phyloP scores from a whole-genome alignment of 2,797 vertebrate species.

The Phaenicophaeus curvirostris region DNA sequence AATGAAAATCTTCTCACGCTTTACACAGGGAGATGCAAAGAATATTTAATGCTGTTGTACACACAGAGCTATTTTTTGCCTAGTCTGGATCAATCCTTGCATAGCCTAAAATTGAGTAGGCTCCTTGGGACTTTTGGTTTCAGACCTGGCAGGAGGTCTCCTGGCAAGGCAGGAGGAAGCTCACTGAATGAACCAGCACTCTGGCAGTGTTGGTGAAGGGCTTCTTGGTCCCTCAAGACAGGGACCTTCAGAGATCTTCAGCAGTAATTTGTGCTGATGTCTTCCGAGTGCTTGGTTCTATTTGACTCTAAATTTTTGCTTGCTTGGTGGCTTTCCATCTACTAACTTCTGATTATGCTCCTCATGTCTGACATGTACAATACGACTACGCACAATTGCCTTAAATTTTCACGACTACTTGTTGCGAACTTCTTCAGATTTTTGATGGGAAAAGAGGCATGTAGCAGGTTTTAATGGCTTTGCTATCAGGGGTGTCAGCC shows the following conservation, averaged over 20 bases:
- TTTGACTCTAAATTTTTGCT: background rate
- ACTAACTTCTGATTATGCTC: background rate
- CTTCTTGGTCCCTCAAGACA: background rate
- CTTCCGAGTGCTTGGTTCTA: background rate
- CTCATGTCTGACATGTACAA: fast-evolving
- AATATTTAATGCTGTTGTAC: background rate
- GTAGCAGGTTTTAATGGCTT: background rate
- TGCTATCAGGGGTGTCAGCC: background rate
- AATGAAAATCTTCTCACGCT: background rate
- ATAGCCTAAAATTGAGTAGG: background rate
- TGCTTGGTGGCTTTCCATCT: background rate
- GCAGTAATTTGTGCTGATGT: background rate
- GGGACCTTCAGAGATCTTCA: background rate
- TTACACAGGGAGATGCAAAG: background rate
- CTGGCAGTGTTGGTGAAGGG: background rate
- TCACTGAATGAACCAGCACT: background rate
- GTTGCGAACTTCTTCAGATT: background rate
- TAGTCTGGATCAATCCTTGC: background rate
- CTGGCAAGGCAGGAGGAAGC: background rate
- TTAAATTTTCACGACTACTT: background rate
- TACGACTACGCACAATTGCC: background rate
- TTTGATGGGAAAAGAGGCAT: background rate
- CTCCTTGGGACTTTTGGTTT: background rate
- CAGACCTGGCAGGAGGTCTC: background rate
- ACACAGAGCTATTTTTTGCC: background rate